Percentiles rank a stretch among this genome's conserved stretches.
These are phyloP conservation scores for Empis stercorea DNA, from an alignment of 2,888 invertebrate genomes.

Conservation along the genomic window DNA sequence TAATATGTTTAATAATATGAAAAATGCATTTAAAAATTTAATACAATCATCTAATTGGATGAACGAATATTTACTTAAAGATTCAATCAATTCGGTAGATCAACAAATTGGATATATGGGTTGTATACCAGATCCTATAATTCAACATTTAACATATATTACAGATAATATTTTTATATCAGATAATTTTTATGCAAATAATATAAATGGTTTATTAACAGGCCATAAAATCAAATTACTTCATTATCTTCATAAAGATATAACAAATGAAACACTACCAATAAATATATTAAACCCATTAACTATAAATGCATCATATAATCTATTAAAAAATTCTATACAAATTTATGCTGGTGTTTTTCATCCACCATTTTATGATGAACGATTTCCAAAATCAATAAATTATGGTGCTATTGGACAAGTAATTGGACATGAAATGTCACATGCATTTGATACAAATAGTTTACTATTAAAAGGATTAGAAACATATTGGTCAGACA, in stretches of 20 bases:
- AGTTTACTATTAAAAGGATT: not conserved
- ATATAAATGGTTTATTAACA: not conserved
- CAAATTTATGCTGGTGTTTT: slow-evolving; percentile 1
- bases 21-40: not conserved
- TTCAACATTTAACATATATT: not conserved
- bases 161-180: not conserved
- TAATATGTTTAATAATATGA: not conserved
- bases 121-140: not conserved
- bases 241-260: not conserved
- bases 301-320: slow-evolving; percentile 3
- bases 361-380: slow-evolving; percentile 1
- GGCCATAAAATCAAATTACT: not conserved
- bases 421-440: slow-evolving; percentile 7
- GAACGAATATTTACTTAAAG: too few species aligned
- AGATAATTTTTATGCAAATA: not conserved
- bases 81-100: not conserved
- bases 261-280: not conserved
- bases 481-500: not conserved
- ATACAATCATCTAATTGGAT: not conserved
- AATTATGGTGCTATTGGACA: slow-evolving; percentile 5
- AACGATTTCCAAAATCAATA: slow-evolving; percentile 1
- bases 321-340: slow-evolving; percentile 1
- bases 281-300: slow-evolving; percentile 1
- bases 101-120: not conserved
- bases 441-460: slow-evolving; percentile 5